Evolutionary conservation across 2,113 vertebrate species (phyloP).

Genomic region (Hyperoodon ampullatus): DNA sequence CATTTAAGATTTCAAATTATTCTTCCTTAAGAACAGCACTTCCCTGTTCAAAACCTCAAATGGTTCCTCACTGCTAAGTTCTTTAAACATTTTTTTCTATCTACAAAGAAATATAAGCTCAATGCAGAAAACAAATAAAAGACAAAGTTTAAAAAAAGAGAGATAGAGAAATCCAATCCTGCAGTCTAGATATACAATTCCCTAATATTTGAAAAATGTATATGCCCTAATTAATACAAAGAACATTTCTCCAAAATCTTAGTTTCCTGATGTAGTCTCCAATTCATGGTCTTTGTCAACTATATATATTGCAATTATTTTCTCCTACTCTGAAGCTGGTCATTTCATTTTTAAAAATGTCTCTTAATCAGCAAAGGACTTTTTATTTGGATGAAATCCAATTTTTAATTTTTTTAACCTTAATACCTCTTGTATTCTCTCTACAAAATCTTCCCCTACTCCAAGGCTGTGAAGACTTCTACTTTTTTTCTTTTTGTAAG

Average conservation of each 20-base stretch:
- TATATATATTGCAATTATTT: not conserved
- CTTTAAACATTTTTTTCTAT: not conserved
- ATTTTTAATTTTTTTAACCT: not conserved
- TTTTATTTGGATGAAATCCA: not conserved
- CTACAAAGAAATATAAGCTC: slow-evolving; percentile 18
- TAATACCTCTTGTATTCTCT: not conserved
- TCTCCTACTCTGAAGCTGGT: not conserved
- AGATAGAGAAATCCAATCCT: not conserved
- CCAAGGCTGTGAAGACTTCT: not conserved
- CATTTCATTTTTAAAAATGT: not conserved
- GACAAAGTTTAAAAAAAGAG: not conserved
- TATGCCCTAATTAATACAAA: not conserved
- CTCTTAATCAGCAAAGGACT: not conserved
- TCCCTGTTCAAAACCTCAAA: not conserved
- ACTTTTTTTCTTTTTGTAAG: not conserved
- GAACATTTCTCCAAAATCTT: not conserved
- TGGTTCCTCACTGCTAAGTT: not conserved
- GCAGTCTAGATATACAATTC: not conserved
- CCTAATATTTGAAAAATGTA: not conserved
- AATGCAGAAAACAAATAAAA: slow-evolving; percentile 27
- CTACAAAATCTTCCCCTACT: slow-evolving; percentile 1
- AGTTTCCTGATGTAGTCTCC: not conserved
- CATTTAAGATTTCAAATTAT: not conserved
- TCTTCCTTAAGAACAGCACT: not conserved
- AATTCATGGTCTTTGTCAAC: not conserved